Percentiles rank a stretch among this genome's conserved stretches.
Evolutionary conservation across 2,113 vertebrate genomes (phyloP).

Genomic region (Pangasianodon hypophthalmus): DNA sequence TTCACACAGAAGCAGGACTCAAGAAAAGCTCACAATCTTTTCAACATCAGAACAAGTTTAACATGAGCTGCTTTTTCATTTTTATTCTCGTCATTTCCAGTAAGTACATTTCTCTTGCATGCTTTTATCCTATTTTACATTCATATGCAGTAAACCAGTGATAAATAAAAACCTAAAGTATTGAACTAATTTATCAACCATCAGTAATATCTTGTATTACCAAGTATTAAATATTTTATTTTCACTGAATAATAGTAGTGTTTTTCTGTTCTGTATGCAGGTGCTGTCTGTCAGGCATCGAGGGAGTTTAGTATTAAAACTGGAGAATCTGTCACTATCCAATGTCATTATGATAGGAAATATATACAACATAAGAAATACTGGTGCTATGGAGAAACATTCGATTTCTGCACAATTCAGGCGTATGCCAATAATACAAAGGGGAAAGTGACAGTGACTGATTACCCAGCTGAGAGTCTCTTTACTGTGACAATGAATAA

Average conservation of each 20-base stretch:
- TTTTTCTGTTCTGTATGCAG: neutral
- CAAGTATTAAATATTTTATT: neutral
- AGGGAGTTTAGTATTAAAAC: neutral
- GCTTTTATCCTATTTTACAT: neutral
- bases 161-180: neutral
- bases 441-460: slow-evolving; percentile 27
- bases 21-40: too few species aligned
- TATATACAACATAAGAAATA: slow-evolving; percentile 39
- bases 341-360: slow-evolving; percentile 36
- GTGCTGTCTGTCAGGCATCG: neutral
- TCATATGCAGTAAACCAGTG: neutral
- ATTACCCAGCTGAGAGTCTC: slow-evolving; percentile 32
- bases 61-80: too few species aligned
- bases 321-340: slow-evolving; percentile 40
- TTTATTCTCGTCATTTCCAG: too few species aligned
- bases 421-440: neutral
- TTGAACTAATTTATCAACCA: neutral
- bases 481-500: slow-evolving; percentile 46
- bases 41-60: too few species aligned
- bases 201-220: neutral
- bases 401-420: neutral
- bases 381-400: slow-evolving; percentile 1
- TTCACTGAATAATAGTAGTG: neutral
- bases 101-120: too few species aligned
- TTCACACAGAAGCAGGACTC: too few species aligned